These are phyloP conservation scores for Diceros bicornis DNA, from an alignment of 2,797 vertebrate species.

Conservation along the genomic window DNA sequence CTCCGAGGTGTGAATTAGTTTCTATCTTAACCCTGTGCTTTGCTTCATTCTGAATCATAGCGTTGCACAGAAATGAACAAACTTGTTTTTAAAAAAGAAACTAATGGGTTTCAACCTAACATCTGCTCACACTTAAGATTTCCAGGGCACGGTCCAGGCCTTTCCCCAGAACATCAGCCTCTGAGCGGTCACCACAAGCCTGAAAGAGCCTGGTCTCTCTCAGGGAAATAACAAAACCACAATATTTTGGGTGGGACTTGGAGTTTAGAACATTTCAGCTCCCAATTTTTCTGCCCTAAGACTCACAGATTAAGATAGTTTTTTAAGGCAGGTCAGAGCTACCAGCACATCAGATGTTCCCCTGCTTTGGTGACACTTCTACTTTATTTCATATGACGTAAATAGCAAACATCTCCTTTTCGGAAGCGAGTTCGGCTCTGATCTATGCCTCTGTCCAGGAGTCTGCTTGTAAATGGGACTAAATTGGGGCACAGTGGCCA, in stretches of 20 bases:
- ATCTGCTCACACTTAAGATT: not conserved
- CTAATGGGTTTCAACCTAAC: not conserved
- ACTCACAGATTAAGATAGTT: not conserved
- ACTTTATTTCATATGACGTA: not conserved
- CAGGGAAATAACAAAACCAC: not conserved
- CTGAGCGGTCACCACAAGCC: not conserved
- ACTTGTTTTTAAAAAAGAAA: not conserved
- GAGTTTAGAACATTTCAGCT: not conserved
- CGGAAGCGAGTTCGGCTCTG: not conserved
- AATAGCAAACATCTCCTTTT: not conserved
- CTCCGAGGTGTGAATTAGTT: not conserved
- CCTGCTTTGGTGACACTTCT: not conserved
- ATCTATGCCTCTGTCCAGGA: not conserved
- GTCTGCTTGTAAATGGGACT: conserved; percentile 78
- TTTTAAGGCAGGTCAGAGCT: not conserved
- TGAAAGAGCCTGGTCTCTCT: not conserved
- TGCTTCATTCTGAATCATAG: not conserved
- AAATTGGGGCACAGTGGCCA: conserved; percentile 27
- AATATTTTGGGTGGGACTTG: not conserved
- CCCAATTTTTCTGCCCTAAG: not conserved
- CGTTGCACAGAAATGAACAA: conserved; percentile 10
- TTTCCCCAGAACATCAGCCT: not conserved
- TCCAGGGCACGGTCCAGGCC: not conserved
- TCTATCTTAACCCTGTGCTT: not conserved
- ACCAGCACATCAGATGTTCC: not conserved